These are phyloP conservation scores for Psilopsiagon aymara DNA, from an alignment of 2,113 vertebrate species.

Conservation along the genomic window DNA sequence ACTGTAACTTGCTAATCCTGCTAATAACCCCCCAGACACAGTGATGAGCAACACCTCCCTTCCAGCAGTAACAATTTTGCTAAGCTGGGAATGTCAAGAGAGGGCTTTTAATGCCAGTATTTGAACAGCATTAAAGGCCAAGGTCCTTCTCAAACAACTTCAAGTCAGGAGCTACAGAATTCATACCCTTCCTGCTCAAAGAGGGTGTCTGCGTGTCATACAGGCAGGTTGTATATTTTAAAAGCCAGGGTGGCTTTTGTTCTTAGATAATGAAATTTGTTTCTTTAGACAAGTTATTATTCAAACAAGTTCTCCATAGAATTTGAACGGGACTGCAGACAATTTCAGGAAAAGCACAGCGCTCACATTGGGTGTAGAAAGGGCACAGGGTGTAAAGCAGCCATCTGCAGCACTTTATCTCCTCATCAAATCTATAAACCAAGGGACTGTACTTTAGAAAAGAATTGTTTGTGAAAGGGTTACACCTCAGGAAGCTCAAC, in stretches of 20 bases:
- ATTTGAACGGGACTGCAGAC: conserved; percentile 12
- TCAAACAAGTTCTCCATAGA: conserved; percentile 18
- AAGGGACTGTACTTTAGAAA: not conserved
- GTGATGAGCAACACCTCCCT: not conserved
- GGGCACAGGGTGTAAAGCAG: not conserved
- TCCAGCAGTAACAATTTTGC: not conserved
- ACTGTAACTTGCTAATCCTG: not conserved
- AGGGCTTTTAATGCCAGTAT: not conserved
- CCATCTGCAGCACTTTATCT: conserved; percentile 17
- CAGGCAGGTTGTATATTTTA: not conserved
- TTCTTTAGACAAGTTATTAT: conserved; percentile 43
- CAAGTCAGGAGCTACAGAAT: not conserved
- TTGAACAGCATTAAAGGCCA: not conserved
- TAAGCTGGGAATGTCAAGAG: not conserved
- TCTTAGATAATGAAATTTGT: conserved; percentile 3
- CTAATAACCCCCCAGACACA: not conserved
- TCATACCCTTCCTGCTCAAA: conserved; percentile 9
- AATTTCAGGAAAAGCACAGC: conserved; percentile 56
- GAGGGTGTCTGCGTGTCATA: not conserved
- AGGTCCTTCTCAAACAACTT: not conserved
- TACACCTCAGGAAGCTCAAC: conserved; percentile 36
- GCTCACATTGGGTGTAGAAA: not conserved
- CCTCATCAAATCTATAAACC: conserved; percentile 9
- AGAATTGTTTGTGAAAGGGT: not conserved
- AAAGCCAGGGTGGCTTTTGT: conserved; percentile 18